These are phyloP conservation scores for Dysidea cf. avara DNA, from an alignment of 37 sponge, comb jelly and placozoan genomes.

Conservation along the genomic window DNA sequence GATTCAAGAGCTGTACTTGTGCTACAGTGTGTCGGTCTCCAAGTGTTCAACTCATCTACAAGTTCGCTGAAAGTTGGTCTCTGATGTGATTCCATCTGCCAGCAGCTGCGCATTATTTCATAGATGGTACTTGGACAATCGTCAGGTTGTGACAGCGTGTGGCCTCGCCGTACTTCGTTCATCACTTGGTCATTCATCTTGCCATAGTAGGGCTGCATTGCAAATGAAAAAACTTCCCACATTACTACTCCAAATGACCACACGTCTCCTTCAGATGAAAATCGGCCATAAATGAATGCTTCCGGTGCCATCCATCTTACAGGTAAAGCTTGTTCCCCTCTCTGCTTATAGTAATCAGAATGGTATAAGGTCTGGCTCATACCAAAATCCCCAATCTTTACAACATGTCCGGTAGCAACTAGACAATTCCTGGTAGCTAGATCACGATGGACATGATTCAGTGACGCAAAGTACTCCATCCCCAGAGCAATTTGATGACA, in stretches of 20 bases:
- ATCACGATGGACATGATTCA: conserved; percentile 67
- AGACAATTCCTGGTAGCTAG: conserved; percentile 72
- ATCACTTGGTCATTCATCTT: conserved; percentile 30
- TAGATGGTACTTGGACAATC: conserved; percentile 54
- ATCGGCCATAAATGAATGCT: conserved; percentile 62
- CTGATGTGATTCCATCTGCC: conserved; percentile 34
- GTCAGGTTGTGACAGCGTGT: conserved; percentile 12
- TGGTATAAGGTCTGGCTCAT: conserved; percentile 55
- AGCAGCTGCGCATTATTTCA: conserved; percentile 56
- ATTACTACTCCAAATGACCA: conserved; percentile 69
- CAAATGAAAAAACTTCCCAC: conserved; percentile 59
- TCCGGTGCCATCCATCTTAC: conserved; percentile 76
- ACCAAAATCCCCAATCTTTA: conserved; percentile 70
- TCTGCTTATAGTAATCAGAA: conserved; percentile 52
- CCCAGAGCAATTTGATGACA: conserved; percentile 51
- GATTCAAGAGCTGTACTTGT: no score
- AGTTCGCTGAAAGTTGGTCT: conserved; percentile 60
- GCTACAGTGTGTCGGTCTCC: no score
- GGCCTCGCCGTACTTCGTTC: conserved; percentile 50
- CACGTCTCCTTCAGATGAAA: conserved; percentile 63
- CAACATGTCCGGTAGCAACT: conserved; percentile 44
- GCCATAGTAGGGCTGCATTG: conserved; percentile 29
- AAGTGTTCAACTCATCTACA: no score
- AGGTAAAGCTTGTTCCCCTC: conserved; percentile 47
- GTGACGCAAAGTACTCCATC: conserved; percentile 64